Percentiles rank a stretch among this genome's conserved stretches.
These are phyloP conservation scores for Rotaria sp. DNA, from an alignment of 2,888 invertebrate species.

Conservation along the genomic window DNA sequence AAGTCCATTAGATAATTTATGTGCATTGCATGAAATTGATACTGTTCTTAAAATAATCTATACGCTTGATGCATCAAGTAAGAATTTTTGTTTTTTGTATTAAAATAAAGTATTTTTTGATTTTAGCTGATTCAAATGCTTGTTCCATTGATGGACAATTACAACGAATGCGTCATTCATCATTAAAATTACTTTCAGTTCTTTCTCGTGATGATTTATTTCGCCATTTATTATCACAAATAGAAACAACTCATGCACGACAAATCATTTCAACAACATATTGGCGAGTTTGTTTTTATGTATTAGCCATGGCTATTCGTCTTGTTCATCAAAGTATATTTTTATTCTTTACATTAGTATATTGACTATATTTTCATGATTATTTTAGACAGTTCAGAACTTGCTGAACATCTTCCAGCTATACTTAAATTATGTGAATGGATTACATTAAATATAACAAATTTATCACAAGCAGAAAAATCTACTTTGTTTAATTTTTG, in stretches of 20 bases:
- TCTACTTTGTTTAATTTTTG: not conserved
- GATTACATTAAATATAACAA: not conserved
- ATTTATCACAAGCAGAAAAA: not conserved
- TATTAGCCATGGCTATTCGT: not conserved
- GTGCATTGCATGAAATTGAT: constrained; percentile 12
- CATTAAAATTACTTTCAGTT: not conserved
- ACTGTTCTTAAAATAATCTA: not conserved
- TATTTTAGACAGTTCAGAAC: not conserved
- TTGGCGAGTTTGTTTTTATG: constrained; percentile 20
- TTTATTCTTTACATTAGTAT: too few relatives aligned
- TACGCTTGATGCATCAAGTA: not conserved
- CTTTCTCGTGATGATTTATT: constrained; percentile 26
- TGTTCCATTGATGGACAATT: not conserved
- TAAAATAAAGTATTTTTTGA: not conserved
- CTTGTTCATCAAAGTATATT: not conserved
- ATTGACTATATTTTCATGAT: not conserved
- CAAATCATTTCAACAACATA: constrained; percentile 1
- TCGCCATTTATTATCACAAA: constrained; percentile 1
- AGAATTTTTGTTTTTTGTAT: too few relatives aligned
- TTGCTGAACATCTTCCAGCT: not conserved
- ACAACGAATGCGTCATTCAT: not conserved
- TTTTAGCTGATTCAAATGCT: not conserved
- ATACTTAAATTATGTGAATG: not conserved
- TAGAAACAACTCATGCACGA: not conserved
- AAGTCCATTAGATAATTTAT: constrained; percentile 20